These are phyloP conservation scores for Liposcelis brunnea DNA, from an alignment of 2,888 invertebrate species.

Conservation along the genomic window DNA sequence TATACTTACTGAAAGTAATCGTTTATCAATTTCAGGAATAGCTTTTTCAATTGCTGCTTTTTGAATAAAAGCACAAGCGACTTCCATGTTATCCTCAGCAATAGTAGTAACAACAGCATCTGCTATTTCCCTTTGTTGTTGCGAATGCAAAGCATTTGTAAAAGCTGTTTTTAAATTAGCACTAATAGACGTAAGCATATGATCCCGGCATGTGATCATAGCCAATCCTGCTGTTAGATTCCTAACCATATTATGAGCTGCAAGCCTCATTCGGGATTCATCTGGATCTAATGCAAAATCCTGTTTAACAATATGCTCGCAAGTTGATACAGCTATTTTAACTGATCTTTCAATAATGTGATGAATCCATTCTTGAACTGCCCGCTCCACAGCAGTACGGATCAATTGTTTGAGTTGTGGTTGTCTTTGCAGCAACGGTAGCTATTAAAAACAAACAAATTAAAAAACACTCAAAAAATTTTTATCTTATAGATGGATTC, in stretches of 20 bases:
- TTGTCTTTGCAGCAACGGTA: slow-evolving; percentile 81
- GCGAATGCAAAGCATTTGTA: slow-evolving; percentile 38
- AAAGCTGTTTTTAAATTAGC: slow-evolving; percentile 77
- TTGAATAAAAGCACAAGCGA: slow-evolving; percentile 94
- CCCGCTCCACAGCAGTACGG: slow-evolving; percentile 77
- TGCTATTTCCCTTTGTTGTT: slow-evolving; percentile 62
- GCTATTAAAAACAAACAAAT: slow-evolving; percentile 27
- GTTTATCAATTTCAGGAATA: slow-evolving; percentile 88
- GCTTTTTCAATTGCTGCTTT: slow-evolving; percentile 97
- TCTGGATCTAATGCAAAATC: slow-evolving; percentile 95
- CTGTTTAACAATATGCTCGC: slow-evolving; percentile 79
- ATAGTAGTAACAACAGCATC: slow-evolving; percentile 78
- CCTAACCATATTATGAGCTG: slow-evolving; percentile 92
- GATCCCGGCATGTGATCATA: slow-evolving; percentile 94
- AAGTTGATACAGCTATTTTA: slow-evolving; percentile 90
- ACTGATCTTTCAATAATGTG: slow-evolving; percentile 93
- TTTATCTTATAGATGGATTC: background rate
- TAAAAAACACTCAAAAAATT: background rate
- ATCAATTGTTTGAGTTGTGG: slow-evolving; percentile 80
- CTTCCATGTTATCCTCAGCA: slow-evolving; percentile 89
- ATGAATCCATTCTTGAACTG: slow-evolving; percentile 90
- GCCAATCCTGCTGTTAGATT: slow-evolving; percentile 96
- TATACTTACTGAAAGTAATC: slow-evolving; percentile 43
- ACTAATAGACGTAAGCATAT: slow-evolving; percentile 66
- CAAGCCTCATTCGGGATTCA: slow-evolving; percentile 77